Conservation (phyloP, 1,140 invertebrate species). For the Trichogramma pretiosum region DNA sequence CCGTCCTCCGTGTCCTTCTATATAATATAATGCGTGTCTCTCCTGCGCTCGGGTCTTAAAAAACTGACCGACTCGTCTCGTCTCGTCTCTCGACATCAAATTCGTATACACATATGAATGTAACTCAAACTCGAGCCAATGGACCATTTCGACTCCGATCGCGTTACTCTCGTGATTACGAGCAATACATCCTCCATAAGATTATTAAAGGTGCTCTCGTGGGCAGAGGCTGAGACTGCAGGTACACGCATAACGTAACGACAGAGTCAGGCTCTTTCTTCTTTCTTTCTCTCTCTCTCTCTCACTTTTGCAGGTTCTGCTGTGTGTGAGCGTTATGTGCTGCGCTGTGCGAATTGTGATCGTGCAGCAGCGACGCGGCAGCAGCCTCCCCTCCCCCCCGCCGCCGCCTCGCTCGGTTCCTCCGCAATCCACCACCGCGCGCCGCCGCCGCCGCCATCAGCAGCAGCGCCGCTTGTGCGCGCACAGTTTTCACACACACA, state of each 20-base stretch:
- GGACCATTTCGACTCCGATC: too few species aligned
- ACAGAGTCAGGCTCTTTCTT: neutral
- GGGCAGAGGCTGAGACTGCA: neutral
- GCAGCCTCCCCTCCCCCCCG: neutral
- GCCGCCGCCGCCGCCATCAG: neutral
- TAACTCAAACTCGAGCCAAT: too few species aligned
- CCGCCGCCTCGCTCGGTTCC: neutral
- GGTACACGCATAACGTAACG: neutral
- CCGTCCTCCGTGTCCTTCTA: too few species aligned
- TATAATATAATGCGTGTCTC: too few species aligned
- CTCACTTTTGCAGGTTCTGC: neutral
- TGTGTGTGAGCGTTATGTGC: too few species aligned
- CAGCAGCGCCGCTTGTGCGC: neutral
- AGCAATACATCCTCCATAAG: neutral
- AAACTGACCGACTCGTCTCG: too few species aligned
- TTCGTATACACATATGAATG: too few species aligned
- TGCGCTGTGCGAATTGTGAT: too few species aligned
- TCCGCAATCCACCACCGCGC: slow-evolving; percentile 2
- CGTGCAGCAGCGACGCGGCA: neutral
- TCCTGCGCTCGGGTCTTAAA: too few species aligned
- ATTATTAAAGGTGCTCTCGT: neutral
- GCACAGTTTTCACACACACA: neutral
- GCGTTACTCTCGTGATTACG: too few species aligned
- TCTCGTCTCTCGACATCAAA: too few species aligned
- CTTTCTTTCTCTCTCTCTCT: too few species aligned